phyloP scores from a whole-genome alignment of 2,797 vertebrate genomes.

The Otolemur crassicaudatus region DNA sequence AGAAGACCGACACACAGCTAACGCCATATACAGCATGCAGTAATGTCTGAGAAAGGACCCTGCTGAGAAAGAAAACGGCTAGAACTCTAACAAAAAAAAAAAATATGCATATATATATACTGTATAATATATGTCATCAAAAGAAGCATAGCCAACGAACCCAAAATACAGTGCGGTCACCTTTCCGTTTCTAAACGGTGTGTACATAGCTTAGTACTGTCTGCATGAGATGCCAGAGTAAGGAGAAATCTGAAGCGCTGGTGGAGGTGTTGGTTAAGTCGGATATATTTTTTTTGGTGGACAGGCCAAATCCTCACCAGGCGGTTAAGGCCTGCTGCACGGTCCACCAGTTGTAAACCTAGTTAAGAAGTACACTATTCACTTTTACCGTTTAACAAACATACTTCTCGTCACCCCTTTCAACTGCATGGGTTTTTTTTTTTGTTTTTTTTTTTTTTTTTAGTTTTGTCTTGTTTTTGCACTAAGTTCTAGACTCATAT shows the following conservation, averaged over 20 bases:
- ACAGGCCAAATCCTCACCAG: slow-evolving; percentile 63
- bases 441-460: slow-evolving; percentile 44
- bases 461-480: slow-evolving; percentile 84
- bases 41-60: slow-evolving; percentile 87
- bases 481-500: slow-evolving; percentile 88
- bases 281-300: slow-evolving; percentile 41
- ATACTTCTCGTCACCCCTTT: slow-evolving; percentile 51
- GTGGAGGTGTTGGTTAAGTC: slow-evolving; percentile 79
- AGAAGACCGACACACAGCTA: slow-evolving; percentile 88
- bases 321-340: slow-evolving; percentile 48
- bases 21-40: slow-evolving; percentile 90
- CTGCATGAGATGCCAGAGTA: slow-evolving; percentile 66
- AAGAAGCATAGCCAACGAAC: slow-evolving; percentile 84
- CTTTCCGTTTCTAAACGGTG: slow-evolving; percentile 73
- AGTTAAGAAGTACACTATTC: slow-evolving; percentile 72
- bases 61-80: slow-evolving; percentile 86
- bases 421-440: neutral
- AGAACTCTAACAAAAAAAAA: slow-evolving; percentile 84
- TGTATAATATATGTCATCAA: slow-evolving; percentile 88
- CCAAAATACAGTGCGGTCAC: slow-evolving; percentile 69
- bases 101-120: slow-evolving; percentile 79
- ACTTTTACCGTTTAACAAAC: slow-evolving; percentile 63
- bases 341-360: slow-evolving; percentile 80
- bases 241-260: slow-evolving; percentile 74
- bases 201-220: slow-evolving; percentile 64